Percentiles rank a stretch among this genome's conserved stretches.
phyloP scores from a whole-genome alignment of 2,797 vertebrate genomes.

The Hapalemur alaotrensis region DNA sequence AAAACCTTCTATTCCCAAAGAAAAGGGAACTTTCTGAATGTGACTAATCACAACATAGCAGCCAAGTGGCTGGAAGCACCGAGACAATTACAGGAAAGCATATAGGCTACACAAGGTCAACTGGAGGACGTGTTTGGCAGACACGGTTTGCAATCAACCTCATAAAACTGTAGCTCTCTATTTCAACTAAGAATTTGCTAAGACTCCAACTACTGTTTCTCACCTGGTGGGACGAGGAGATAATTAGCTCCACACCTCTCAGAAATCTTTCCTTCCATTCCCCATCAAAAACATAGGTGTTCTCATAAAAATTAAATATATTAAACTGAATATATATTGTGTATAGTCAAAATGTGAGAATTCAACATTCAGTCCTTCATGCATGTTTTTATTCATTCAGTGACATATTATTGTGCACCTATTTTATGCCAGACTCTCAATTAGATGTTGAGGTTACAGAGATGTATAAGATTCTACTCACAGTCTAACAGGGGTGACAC shows the following conservation, averaged over 20 bases:
- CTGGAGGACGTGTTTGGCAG: not conserved
- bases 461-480: not conserved
- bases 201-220: not conserved
- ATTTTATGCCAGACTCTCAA: not conserved
- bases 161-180: not conserved
- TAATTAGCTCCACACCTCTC: not conserved
- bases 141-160: not conserved
- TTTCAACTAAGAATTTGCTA: conserved; percentile 3
- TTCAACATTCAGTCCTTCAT: not conserved
- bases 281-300: not conserved
- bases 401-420: not conserved
- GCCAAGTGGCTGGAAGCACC: not conserved
- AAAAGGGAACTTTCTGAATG: not conserved
- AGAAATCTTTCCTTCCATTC: not conserved
- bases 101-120: not conserved
- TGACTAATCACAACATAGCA: conserved; percentile 28
- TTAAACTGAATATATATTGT: not conserved
- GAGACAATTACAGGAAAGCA: not conserved
- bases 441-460: not conserved
- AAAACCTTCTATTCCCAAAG: not conserved
- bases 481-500: not conserved
- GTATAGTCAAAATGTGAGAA: not conserved
- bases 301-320: not conserved
- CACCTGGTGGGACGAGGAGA: not conserved
- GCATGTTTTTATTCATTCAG: not conserved